Evolutionary conservation across 2,797 vertebrate genomes (phyloP).

Genomic region (Alfaro cultratus): DNA sequence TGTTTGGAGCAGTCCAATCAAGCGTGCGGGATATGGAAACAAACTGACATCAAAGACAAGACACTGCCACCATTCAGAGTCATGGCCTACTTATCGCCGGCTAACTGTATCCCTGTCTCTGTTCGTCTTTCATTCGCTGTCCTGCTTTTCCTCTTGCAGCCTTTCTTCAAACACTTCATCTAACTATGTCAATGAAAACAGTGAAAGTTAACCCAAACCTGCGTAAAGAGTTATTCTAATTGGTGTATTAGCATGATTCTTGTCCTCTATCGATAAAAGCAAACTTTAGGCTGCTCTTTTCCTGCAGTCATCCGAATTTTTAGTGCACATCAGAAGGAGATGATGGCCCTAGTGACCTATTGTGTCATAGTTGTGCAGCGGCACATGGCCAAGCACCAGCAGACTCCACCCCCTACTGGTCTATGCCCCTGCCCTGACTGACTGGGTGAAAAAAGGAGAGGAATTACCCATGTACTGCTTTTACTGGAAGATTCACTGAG

Average conservation of each 20-base stretch:
- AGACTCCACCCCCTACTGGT: conserved; percentile 26
- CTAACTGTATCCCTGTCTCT: conserved; percentile 19
- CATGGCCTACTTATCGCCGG: conserved; percentile 70
- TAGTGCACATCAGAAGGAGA: conserved; percentile 23
- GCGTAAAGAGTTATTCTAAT: conserved; percentile 2
- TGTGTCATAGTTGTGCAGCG: conserved; percentile 36
- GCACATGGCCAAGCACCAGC: conserved; percentile 19
- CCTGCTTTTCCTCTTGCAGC: conserved; percentile 11
- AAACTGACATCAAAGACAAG: conserved; percentile 76
- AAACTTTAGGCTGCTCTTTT: conserved; percentile 11
- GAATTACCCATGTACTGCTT: neutral
- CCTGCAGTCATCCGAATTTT: conserved; percentile 48
- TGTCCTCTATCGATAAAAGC: neutral
- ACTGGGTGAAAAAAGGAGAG: conserved; percentile 12
- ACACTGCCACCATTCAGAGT: conserved; percentile 75
- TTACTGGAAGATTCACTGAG: neutral
- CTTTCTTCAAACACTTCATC: neutral
- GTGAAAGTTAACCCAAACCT: conserved; percentile 1
- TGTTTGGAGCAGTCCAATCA: conserved; percentile 72
- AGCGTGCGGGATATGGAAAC: conserved; percentile 64
- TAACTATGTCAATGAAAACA: neutral
- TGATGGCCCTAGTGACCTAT: conserved; percentile 47
- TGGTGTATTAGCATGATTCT: conserved; percentile 6
- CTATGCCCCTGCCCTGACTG: conserved; percentile 11
- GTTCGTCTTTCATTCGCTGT: conserved; percentile 26